phyloP scores from a whole-genome alignment of 64 coral and sea anemone genomes.

The Hydrozoanthus tunicans region DNA sequence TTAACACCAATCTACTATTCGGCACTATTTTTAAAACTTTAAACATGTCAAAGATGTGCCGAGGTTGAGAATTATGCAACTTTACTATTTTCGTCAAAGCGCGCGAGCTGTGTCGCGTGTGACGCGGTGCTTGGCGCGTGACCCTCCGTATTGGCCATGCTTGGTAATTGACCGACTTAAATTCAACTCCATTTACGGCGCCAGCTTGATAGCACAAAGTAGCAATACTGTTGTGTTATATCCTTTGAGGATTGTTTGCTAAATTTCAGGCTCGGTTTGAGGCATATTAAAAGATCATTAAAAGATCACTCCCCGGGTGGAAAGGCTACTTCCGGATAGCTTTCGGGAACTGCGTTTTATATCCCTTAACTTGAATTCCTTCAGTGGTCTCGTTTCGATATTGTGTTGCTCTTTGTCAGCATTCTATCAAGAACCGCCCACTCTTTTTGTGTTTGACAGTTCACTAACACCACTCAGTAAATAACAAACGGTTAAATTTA shows the following conservation, averaged over 20 bases:
- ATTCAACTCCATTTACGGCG: too few relatives aligned
- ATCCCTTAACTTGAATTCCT: slow-evolving; percentile 54
- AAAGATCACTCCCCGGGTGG: neutral
- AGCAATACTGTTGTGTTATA: neutral
- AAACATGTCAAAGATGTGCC: neutral
- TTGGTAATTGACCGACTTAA: too few relatives aligned
- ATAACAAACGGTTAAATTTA: slow-evolving; percentile 2
- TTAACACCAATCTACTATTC: neutral
- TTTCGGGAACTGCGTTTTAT: neutral
- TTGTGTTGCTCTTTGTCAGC: slow-evolving; percentile 8
- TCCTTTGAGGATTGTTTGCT: neutral
- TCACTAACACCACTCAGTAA: slow-evolving; percentile 13
- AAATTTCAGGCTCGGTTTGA: neutral
- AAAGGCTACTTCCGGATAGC: slow-evolving; percentile 7
- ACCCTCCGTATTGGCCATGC: neutral
- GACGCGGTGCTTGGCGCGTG: neutral
- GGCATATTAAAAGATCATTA: neutral
- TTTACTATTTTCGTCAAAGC: neutral
- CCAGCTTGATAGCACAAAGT: neutral
- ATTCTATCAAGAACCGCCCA: slow-evolving; percentile 3
- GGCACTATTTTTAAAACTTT: neutral
- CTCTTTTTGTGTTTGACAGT: slow-evolving; percentile 6
- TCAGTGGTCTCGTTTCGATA: slow-evolving; percentile 9
- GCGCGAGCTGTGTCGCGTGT: neutral
- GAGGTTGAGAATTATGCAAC: neutral